Evolutionary conservation across 2,113 vertebrate genomes (phyloP), one percentile per base, ranked within the genome.

Genomic region (Mirounga angustirostris): DNA sequence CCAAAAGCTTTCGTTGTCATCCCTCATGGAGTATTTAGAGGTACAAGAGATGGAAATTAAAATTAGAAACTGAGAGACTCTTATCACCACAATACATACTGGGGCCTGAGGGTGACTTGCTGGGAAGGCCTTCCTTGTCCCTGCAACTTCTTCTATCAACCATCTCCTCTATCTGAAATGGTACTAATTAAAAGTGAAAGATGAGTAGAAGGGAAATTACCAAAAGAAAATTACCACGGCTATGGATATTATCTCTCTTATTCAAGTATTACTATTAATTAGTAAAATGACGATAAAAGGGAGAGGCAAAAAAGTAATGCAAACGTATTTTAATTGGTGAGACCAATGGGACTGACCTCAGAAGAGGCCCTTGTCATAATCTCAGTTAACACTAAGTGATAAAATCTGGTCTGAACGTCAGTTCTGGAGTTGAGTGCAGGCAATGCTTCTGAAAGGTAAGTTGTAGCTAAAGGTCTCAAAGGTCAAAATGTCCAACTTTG

Each of bases 111-210:
- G 3, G 13, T 11, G 14, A 1, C 0, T 71, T 65, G 22, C 69
- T 81, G 43, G 74, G 40, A 36, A 92, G 13, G 22, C 3, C 52
- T 89, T 86, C 30, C 73, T 88, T 30, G 46, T 15, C 69, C 63
- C 43, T 73, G 36, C 1, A 10, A 18, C 59, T 86, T 82, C 59
- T 63, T 82, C 59, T 69, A 0, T 61, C 80, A 54, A 9, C 59
- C 52, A 26, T 46, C 79, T 89, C 33, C 26, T 46, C 79, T 80
- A 50, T 94, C 87, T 90, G 92, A 95, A 92, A 67, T 56, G 67
- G 59, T 28, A 63, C 65, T 83, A 96, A 95, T 93, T 93, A 97
- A 95, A 95, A 76, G 40, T 43, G 30, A 80, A 95, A 89, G 56
- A 81, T 90, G 87, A 92, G 71, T 76, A 76, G 54, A 93, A 91